These are phyloP conservation scores for Eupithecia exiguata DNA, from an alignment of 2,888 invertebrate genomes.

Conservation along the genomic window DNA sequence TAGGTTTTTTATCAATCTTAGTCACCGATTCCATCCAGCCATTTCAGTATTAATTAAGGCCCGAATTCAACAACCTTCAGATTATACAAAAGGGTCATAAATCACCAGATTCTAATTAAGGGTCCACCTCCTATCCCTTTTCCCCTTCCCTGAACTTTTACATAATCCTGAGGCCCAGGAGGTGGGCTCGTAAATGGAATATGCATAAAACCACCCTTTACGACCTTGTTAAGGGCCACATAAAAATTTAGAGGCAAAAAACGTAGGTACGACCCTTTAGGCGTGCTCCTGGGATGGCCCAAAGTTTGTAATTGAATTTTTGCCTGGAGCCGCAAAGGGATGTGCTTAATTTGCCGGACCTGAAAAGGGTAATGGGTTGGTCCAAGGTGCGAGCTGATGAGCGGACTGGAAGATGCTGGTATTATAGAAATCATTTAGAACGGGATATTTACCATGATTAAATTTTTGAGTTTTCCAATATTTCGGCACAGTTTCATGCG, in stretches of 20 bases:
- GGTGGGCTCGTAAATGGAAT: conserved; percentile 68
- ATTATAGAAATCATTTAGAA: too few species aligned
- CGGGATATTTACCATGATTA: too few species aligned
- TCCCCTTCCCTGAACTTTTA: conserved; percentile 54
- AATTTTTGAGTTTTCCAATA: too few species aligned
- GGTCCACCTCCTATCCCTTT: conserved; percentile 51
- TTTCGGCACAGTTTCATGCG: too few species aligned
- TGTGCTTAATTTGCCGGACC: conserved; percentile 80
- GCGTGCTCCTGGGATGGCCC: conserved; percentile 78
- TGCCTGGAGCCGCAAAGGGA: conserved; percentile 82
- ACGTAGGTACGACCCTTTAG: conserved; percentile 70
- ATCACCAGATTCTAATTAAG: conserved; percentile 53
- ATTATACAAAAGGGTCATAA: conserved; percentile 26
- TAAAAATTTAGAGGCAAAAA: conserved; percentile 81
- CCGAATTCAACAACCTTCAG: not conserved
- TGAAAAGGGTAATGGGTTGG: conserved; percentile 69
- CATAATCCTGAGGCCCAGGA: conserved; percentile 60
- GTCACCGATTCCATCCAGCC: not conserved
- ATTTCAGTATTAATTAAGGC: not conserved
- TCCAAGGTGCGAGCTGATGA: conserved; percentile 42
- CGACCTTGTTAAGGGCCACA: conserved; percentile 81
- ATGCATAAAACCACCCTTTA: conserved; percentile 81
- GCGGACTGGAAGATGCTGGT: conserved; percentile 10
- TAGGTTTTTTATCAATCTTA: not conserved
- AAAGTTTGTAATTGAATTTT: conserved; percentile 84